phyloP scores from a whole-genome alignment of 2,797 vertebrate species.

The Darevskia mixta region DNA sequence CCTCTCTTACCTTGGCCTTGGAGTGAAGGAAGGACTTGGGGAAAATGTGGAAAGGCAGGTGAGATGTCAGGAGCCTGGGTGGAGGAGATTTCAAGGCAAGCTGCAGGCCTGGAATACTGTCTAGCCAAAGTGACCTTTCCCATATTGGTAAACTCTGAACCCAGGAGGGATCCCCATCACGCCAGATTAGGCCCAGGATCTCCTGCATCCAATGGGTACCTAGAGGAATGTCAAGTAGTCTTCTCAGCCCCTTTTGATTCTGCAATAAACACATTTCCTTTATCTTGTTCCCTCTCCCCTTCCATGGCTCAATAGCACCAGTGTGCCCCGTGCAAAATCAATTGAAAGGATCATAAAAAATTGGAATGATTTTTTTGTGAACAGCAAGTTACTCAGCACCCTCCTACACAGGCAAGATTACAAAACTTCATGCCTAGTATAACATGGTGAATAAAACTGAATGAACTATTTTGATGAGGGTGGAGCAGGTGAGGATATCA shows the following conservation, averaged over 20 bases:
- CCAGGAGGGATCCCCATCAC: not conserved
- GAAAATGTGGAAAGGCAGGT: slow-evolving; percentile 82
- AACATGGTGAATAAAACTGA: not conserved
- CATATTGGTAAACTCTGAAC: too few relatives aligned
- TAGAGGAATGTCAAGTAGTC: not conserved
- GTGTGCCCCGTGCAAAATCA: not conserved
- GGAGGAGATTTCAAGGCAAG: too few relatives aligned
- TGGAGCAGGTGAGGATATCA: not conserved
- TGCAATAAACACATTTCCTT: not conserved
- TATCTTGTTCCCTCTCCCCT: too few relatives aligned
- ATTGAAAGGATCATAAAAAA: not conserved
- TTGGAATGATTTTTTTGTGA: not conserved
- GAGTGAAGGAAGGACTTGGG: slow-evolving; percentile 80
- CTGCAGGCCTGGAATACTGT: too few relatives aligned
- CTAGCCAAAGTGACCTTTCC: too few relatives aligned
- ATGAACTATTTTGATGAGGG: not conserved
- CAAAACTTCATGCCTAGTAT: not conserved
- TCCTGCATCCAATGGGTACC: not conserved
- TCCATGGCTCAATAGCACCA: too few relatives aligned
- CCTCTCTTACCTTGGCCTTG: slow-evolving; percentile 84
- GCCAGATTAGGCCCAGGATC: not conserved
- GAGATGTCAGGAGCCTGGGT: too few relatives aligned
- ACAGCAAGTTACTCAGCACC: not conserved
- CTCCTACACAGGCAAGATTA: too few relatives aligned
- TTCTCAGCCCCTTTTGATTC: not conserved